These are phyloP conservation scores for Halcyon senegalensis DNA, from an alignment of 2,113 vertebrate species.

Conservation along the genomic window DNA sequence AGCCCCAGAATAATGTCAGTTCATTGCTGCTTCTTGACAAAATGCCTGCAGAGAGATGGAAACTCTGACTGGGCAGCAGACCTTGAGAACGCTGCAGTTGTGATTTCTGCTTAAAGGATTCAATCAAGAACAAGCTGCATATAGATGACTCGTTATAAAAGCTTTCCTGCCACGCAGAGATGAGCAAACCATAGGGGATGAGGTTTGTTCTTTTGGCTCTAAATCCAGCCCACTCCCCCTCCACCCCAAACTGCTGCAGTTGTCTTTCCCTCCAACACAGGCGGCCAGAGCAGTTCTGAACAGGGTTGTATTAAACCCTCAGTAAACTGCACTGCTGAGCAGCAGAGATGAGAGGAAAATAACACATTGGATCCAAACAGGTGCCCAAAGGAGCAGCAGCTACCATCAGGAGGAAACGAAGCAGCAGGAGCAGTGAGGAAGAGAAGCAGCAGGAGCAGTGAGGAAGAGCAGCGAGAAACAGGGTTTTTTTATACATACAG, in stretches of 20 bases:
- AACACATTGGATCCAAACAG: background rate
- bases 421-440: background rate
- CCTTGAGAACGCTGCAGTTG: background rate
- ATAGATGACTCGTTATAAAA: background rate
- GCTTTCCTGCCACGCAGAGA: background rate
- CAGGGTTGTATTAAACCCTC: background rate
- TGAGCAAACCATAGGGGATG: background rate
- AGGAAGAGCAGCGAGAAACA: background rate
- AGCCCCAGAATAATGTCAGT: background rate
- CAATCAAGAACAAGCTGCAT: background rate
- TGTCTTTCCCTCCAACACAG: background rate
- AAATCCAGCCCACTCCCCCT: background rate
- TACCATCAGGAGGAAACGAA: background rate
- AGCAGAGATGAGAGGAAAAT: background rate
- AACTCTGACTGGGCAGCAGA: background rate
- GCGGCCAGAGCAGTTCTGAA: background rate
- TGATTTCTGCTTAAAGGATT: background rate
- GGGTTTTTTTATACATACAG: accelerated
- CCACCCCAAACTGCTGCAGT: background rate
- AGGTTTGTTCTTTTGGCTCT: background rate
- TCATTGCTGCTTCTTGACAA: background rate
- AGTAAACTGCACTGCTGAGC: background rate
- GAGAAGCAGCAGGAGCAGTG: background rate
- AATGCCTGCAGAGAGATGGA: background rate
- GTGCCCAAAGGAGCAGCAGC: background rate